phyloP scores from a whole-genome alignment of 2,113 vertebrate species.

The Syngnathus typhle region DNA sequence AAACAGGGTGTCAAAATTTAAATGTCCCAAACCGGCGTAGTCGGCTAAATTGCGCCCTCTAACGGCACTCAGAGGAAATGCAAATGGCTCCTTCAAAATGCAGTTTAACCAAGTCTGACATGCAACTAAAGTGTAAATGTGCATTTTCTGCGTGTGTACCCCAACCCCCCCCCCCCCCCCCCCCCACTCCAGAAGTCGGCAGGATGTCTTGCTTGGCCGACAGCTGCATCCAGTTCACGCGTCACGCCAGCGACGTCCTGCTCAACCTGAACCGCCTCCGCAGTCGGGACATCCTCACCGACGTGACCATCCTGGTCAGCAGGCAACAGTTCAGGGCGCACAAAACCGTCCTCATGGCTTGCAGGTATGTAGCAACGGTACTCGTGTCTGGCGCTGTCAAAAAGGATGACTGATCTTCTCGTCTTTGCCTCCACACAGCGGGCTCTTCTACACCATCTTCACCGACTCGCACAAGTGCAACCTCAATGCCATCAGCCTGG shows the following conservation, averaged over 20 bases:
- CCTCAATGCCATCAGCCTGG: constrained; percentile 88
- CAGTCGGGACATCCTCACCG: constrained; percentile 89
- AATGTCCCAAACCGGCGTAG: constrained; percentile 42
- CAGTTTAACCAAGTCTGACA: not conserved
- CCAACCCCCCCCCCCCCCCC: not conserved
- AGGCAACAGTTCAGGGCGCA: constrained; percentile 94
- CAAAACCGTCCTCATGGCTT: constrained; percentile 98
- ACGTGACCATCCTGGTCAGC: constrained; percentile 92
- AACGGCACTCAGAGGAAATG: constrained; percentile 28
- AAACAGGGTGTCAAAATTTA: constrained; percentile 20
- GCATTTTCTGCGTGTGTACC: not conserved
- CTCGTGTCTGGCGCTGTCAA: not conserved
- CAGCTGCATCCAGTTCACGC: constrained; percentile 98
- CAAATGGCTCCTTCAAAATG: not conserved
- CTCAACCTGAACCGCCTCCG: constrained; percentile 95
- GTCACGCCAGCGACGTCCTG: constrained; percentile 92
- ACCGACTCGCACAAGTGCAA: constrained; percentile 97
- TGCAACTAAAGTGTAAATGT: constrained; percentile 12
- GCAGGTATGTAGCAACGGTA: constrained; percentile 78
- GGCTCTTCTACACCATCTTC: constrained; percentile 97
- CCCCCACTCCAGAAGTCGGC: constrained; percentile 60
- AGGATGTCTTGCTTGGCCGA: constrained; percentile 91
- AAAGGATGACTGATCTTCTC: constrained; percentile 13
- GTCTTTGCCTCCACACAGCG: constrained; percentile 64
- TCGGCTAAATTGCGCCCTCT: constrained; percentile 63